Evolutionary conservation across 1,140 invertebrate species (phyloP), one percentile per base, ranked within the genome.

Genomic region (Formica exsecta): DNA sequence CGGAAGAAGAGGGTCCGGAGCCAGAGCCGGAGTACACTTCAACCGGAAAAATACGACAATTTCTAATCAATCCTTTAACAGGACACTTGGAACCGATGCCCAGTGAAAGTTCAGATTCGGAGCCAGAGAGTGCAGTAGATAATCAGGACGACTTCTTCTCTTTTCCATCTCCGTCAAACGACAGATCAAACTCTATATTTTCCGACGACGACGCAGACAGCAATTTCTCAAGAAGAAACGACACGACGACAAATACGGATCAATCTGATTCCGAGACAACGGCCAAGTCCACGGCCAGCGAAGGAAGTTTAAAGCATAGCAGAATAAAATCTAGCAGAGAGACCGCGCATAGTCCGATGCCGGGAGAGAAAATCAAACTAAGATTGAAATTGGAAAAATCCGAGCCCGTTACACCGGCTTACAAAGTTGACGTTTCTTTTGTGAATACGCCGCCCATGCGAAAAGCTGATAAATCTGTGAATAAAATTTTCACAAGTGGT

Each of bases 31-130:
- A 94, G 19, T 95, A 94, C 51, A 96, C 96, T 4, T 95, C 95
- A 5, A 93, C 94, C 22, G 96, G 96, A 1, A 96, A 97, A 89
- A 96, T 96, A 76, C 95, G 97, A 65, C 97, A 97, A 91, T 97
- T 97, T 95, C 96, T 98, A 3, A 98, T 98, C 48, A 99, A 98
- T 95, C 98, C 98, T 5, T 96, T 98, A 86, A 98, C 98, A 6
- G 98, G 98, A 16, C 96, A 98, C 88, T 94, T 99, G 89, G 98
- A 98, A 93, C 97, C 97, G 1, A 97, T 97, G 96, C 96, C 96
- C 5, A 97, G 96, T 87, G 97, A 97, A 86, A 96, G 96, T 65
- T 95, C 95, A 16, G 95, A 95, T 36, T 95, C 95, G 0, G 93
- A 95, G 25, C 93, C 94, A 6, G 95, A 96, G 64, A 95, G 95